A percentile compares a stretch with the other conserved stretches of the same genome.
These are phyloP conservation scores for Agapornis canus DNA, from an alignment of 2,797 vertebrate genomes.

Conservation along the genomic window DNA sequence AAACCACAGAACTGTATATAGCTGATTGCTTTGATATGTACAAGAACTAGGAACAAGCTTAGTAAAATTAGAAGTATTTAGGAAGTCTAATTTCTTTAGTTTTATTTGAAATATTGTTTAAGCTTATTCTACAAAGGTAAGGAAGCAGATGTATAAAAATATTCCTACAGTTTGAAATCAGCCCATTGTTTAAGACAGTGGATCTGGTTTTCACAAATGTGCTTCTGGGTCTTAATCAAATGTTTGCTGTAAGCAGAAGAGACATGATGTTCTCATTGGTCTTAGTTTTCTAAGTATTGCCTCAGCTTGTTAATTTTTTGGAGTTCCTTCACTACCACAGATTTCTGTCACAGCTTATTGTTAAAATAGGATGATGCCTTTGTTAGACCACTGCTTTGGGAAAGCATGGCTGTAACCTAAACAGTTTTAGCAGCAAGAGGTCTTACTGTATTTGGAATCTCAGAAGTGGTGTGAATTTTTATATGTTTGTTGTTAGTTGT, in stretches of 20 bases:
- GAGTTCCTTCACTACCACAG: neutral
- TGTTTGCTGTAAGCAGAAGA: neutral
- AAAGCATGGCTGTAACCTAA: neutral
- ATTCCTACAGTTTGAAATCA: neutral
- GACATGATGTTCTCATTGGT: neutral
- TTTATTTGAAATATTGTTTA: neutral
- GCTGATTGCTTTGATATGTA: neutral
- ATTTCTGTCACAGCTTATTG: neutral
- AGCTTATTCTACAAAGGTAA: neutral
- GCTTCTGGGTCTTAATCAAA: neutral
- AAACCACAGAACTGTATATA: fast-evolving
- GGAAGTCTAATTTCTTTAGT: neutral
- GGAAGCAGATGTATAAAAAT: neutral
- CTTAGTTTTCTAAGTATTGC: neutral
- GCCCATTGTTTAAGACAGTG: neutral
- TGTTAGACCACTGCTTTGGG: neutral
- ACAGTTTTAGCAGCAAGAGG: neutral
- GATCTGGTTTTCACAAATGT: neutral
- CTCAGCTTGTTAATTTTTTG: neutral
- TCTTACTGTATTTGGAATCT: neutral
- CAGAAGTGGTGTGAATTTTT: neutral
- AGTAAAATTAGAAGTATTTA: neutral
- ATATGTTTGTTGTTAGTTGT: neutral
- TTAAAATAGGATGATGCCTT: neutral
- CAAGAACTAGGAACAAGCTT: neutral